Conservation (phyloP, 2,113 vertebrate species). For the Sialia sialis region DNA sequence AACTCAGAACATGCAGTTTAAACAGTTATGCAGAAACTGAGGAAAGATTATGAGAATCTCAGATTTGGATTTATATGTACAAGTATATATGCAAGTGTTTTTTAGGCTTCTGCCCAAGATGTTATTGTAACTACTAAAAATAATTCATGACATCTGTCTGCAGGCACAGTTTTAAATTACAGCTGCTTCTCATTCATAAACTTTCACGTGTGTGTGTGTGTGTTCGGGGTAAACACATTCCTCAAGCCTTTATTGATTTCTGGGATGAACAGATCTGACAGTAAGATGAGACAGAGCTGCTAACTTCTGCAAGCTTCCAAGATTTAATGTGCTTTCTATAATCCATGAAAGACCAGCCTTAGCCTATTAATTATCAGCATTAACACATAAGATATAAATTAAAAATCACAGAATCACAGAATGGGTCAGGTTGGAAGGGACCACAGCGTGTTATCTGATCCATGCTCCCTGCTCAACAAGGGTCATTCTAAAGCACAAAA, state of each 20-base stretch:
- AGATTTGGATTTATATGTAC: neutral
- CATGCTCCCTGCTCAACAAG: neutral
- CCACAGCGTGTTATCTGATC: fast-evolving
- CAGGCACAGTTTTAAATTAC: slow-evolving; percentile 16
- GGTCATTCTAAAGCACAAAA: neutral
- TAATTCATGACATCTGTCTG: slow-evolving; percentile 15
- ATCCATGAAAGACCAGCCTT: neutral
- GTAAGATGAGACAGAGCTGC: neutral
- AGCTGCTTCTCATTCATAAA: slow-evolving; percentile 43
- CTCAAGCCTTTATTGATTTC: slow-evolving; percentile 9
- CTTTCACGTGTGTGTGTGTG: neutral
- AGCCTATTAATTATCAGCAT: neutral
- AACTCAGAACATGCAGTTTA: neutral
- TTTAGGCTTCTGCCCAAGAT: slow-evolving; percentile 4
- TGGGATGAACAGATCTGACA: neutral
- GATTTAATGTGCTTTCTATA: neutral
- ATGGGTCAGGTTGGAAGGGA: neutral
- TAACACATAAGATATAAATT: neutral
- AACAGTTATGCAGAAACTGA: neutral
- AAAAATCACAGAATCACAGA: neutral
- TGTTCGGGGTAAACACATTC: neutral
- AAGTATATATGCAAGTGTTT: neutral
- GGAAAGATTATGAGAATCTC: neutral
- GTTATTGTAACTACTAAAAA: neutral
- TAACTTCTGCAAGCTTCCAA: neutral